A percentile compares a stretch with the other conserved stretches of the same genome.
These are phyloP conservation scores for Pogonognathellus flavescens DNA, from an alignment of 1,140 invertebrate species.

Conservation along the genomic window DNA sequence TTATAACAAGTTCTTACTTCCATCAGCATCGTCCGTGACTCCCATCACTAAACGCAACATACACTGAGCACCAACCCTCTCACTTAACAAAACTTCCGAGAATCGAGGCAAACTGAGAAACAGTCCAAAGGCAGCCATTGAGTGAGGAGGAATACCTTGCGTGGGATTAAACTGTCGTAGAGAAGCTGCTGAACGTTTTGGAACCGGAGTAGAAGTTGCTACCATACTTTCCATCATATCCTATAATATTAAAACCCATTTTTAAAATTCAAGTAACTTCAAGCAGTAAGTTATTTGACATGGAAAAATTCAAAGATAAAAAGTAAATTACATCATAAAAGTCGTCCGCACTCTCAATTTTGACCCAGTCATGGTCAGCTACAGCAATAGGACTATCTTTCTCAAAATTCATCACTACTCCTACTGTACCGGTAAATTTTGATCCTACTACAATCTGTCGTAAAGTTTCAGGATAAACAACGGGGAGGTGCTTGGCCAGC, in stretches of 20 bases:
- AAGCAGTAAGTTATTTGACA: no score
- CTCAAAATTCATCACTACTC: conserved; percentile 58
- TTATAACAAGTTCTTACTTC: conserved; percentile 74
- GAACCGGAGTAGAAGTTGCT: conserved; percentile 62
- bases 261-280: not conserved
- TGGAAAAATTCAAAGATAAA: no score
- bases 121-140: conserved; percentile 88
- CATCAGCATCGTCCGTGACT: conserved; percentile 91
- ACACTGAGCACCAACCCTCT: conserved; percentile 86
- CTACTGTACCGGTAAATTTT: conserved; percentile 52
- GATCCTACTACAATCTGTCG: conserved; percentile 69
- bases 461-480: conserved; percentile 85
- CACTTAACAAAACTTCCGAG: conserved; percentile 86
- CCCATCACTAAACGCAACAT: conserved; percentile 87
- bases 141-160: conserved; percentile 85
- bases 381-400: conserved; percentile 68
- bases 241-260: conserved; percentile 30
- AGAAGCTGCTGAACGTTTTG: conserved; percentile 57
- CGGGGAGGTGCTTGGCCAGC: conserved; percentile 86
- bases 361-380: conserved; percentile 85
- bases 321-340: conserved; percentile 79
- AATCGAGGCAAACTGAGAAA: conserved; percentile 90
- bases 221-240: conserved; percentile 66
- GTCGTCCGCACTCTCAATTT: conserved; percentile 79
- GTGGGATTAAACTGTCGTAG: conserved; percentile 66